Base-by-base conservation (phyloP, 1,140 invertebrate genomes). In the Drosophila nasuta region DNA sequence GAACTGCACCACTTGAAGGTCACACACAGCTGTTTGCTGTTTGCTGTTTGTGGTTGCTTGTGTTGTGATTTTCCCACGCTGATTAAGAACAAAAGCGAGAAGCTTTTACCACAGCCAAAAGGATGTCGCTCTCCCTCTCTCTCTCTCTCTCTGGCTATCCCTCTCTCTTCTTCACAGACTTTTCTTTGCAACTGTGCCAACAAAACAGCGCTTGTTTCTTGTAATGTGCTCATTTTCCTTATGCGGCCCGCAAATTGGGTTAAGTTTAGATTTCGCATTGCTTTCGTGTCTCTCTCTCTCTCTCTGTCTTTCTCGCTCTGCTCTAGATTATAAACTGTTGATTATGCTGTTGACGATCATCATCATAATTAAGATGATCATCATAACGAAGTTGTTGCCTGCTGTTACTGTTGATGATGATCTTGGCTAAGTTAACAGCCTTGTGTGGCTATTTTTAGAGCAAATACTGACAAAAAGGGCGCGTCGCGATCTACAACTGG, bases 201-300 rank as follows among this genome's bases (percentile, higher is more conserved):
- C 11, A 43, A 13, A 41, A 13, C 41, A 43, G n/a, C 62, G 67
- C 80, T 79, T 70, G 72, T 75, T 78, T 79, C 73, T 73, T 73
- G 85, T 79, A 81, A 89, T 90, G 85, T 89, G 85, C 85, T 89
- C 85, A 89, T 89, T 89, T 89, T 89, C 85, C 85, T 85, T 89
- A 76, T 89, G 62, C 65, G 83, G 79, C 76, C 46, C 52, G 74
- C 70, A 83, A 88, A 88, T 88, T 88, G 85, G 85, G 85, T 88
- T 88, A 89, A 70, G 77, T 73, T 81, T 75, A 74, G 70, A 65
- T 74, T 74, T 67, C 57, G 43, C 45, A 49, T 48, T 41, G 35
- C n/a, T 30, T 35, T 51, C 20, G 1, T 20, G 17, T 41, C 33
- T 28, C 7, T 41, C 4, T 1, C 11, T 51, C 0, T 4, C 15